Conservation (phyloP, 2,888 invertebrate genomes). For the Protula sp. region DNA sequence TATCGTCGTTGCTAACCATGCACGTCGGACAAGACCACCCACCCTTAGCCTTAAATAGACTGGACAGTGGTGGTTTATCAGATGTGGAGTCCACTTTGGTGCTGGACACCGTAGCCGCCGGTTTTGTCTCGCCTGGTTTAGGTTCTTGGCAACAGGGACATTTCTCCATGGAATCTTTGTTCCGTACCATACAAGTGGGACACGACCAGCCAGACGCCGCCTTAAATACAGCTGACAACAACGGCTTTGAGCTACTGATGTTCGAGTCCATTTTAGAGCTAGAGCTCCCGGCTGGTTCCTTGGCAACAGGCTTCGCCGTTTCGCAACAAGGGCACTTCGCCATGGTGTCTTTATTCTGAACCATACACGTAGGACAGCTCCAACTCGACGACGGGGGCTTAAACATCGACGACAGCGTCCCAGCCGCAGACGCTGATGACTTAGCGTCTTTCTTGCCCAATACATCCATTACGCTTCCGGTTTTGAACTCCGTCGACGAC, state of each 20-base stretch:
- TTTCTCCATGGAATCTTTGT: slow-evolving; percentile 24
- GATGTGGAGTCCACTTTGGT: background rate
- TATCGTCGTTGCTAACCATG: slow-evolving; percentile 30
- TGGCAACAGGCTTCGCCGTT: slow-evolving; percentile 9
- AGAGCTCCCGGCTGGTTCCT: background rate
- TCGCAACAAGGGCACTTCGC: slow-evolving; percentile 13
- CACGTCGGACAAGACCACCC: slow-evolving; percentile 38
- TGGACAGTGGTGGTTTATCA: background rate
- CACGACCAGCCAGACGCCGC: too few relatives aligned
- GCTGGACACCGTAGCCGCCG: too few relatives aligned
- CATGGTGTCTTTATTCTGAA: slow-evolving; percentile 21
- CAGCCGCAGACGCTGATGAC: background rate
- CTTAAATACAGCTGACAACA: too few relatives aligned
- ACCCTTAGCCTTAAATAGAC: slow-evolving; percentile 26
- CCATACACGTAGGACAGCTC: slow-evolving; percentile 31
- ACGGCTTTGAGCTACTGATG: background rate
- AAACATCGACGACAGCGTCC: slow-evolving; percentile 13
- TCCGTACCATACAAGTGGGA: slow-evolving; percentile 32
- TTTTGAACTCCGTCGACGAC: slow-evolving; percentile 31
- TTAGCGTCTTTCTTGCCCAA: slow-evolving; percentile 15
- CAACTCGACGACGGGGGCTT: slow-evolving; percentile 20
- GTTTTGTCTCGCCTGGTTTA: slow-evolving; percentile 35
- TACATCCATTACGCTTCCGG: slow-evolving; percentile 37
- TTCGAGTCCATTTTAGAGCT: background rate
- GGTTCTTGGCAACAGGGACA: slow-evolving; percentile 43